phyloP scores from a whole-genome alignment of 2,888 invertebrate species.

The Aphidoletes aphidimyza region DNA sequence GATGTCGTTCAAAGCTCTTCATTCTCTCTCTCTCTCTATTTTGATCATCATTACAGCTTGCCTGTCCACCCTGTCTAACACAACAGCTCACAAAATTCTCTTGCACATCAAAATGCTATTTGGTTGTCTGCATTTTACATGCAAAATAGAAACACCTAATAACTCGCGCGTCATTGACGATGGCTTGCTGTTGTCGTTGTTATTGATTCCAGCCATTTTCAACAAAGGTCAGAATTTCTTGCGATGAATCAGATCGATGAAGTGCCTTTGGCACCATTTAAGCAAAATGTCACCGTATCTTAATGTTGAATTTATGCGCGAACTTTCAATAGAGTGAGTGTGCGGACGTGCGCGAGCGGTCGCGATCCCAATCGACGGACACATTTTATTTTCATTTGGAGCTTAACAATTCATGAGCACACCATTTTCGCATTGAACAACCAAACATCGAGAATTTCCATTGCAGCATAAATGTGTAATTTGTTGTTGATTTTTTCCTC shows the following conservation, averaged over 20 bases:
- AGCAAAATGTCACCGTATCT: constrained; percentile 1
- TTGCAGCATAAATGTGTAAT: too few relatives aligned
- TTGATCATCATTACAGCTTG: background rate
- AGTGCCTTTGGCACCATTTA: background rate
- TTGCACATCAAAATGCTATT: too few relatives aligned
- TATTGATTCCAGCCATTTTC: background rate
- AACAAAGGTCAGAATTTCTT: background rate
- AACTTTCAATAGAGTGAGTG: background rate
- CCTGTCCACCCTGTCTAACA: too few relatives aligned
- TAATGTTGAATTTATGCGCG: too few relatives aligned
- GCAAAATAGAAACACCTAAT: background rate
- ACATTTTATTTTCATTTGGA: background rate
- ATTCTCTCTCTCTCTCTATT: constrained; percentile 4
- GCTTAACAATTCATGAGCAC: background rate
- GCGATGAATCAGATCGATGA: too few relatives aligned
- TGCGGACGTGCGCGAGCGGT: too few relatives aligned
- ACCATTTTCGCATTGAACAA: background rate
- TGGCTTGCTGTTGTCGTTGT: background rate
- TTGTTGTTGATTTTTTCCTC: too few relatives aligned
- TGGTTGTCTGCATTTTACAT: background rate
- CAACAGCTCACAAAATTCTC: too few relatives aligned
- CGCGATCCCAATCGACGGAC: background rate
- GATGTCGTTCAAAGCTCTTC: background rate
- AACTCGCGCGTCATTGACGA: background rate
- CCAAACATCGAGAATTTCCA: too few relatives aligned